Conservation (phyloP, 2,797 vertebrate genomes). For the Amblyraja radiata region DNA sequence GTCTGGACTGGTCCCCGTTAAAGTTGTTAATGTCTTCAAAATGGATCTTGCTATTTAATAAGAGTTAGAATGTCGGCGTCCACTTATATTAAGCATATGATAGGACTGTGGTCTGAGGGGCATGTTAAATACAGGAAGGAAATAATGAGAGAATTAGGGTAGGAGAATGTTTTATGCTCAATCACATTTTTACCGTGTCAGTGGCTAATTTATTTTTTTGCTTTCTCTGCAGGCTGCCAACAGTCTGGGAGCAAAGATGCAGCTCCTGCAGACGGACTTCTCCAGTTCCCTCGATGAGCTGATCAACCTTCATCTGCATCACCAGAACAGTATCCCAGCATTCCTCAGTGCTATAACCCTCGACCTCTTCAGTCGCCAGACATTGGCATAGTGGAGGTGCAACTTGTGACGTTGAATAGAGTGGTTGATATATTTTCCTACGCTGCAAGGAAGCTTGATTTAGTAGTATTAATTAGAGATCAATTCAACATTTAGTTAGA, state of each 20-base stretch:
- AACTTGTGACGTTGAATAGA: too few species aligned
- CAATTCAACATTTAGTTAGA: slow-evolving; percentile 10
- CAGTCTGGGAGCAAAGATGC: slow-evolving; percentile 58
- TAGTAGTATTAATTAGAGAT: background rate
- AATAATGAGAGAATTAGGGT: too few species aligned
- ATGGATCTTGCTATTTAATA: background rate
- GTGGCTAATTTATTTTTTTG: background rate
- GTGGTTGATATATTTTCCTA: background rate
- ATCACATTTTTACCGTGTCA: background rate
- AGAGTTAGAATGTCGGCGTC: background rate
- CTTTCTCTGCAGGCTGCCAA: slow-evolving; percentile 51
- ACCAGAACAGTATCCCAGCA: slow-evolving; percentile 91
- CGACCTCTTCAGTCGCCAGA: slow-evolving; percentile 85
- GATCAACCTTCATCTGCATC: slow-evolving; percentile 77
- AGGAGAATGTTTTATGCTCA: background rate
- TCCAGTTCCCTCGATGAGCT: slow-evolving; percentile 72
- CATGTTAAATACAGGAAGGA: background rate
- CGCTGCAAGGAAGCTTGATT: background rate
- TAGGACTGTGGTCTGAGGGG: background rate
- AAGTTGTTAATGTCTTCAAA: background rate
- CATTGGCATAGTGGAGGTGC: slow-evolving; percentile 47
- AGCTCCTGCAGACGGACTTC: slow-evolving; percentile 79
- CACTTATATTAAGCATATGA: background rate
- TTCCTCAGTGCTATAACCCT: slow-evolving; percentile 73
- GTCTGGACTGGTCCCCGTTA: background rate